phyloP scores from a whole-genome alignment of 2,888 invertebrate species.

The Ophioninae sp. region DNA sequence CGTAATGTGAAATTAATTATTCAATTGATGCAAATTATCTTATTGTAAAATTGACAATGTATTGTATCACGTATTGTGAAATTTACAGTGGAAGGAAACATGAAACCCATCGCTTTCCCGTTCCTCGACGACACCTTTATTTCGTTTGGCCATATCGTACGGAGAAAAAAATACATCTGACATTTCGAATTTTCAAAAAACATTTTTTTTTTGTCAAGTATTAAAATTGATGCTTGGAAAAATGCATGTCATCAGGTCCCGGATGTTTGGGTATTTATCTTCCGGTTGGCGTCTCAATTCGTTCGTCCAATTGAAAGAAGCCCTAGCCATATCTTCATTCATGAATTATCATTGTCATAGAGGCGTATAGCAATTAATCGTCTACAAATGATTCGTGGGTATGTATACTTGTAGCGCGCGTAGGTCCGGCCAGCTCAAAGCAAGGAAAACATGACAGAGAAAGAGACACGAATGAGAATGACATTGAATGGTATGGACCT shows the following conservation, averaged over 20 bases:
- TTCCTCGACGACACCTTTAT: not conserved
- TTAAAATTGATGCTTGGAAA: not conserved
- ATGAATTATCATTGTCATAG: conserved; percentile 1
- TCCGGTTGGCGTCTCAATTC: not conserved
- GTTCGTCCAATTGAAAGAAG: not conserved
- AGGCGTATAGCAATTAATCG: not conserved
- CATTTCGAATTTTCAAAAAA: not conserved
- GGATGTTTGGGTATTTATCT: not conserved
- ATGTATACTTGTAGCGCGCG: conserved; percentile 1
- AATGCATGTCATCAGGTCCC: not conserved
- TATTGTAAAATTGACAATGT: not conserved
- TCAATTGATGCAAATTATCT: no score
- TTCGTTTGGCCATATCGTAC: not conserved
- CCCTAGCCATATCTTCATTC: conserved; percentile 16
- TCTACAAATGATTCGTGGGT: conserved; percentile 12
- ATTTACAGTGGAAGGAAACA: not conserved
- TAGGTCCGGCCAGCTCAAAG: conserved; percentile 10
- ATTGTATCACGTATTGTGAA: not conserved
- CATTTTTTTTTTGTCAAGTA: not conserved
- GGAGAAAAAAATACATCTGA: not conserved
- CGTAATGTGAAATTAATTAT: not conserved
- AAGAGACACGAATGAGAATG: not conserved
- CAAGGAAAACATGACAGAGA: not conserved
- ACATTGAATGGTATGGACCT: not conserved
- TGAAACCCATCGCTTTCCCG: not conserved